Percentiles rank a stretch among this genome's conserved stretches.
Conservation (phyloP, 2,797 vertebrate genomes). For the Gymnothorax reevesii region DNA sequence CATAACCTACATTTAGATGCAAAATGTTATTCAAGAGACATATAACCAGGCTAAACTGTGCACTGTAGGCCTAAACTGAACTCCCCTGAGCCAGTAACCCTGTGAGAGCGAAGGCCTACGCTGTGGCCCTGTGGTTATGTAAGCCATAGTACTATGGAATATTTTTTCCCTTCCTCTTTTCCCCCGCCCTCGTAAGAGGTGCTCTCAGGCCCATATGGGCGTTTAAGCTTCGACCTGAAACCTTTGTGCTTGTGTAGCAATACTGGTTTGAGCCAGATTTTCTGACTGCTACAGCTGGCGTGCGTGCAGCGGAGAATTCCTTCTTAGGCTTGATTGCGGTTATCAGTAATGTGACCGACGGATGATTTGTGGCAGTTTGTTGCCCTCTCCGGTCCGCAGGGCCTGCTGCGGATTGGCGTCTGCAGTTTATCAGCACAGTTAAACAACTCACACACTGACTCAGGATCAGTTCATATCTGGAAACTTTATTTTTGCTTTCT, state of each 20-base stretch:
- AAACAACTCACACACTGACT: neutral
- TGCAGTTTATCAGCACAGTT: neutral
- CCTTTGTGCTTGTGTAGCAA: slow-evolving; percentile 12
- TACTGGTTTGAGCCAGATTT: slow-evolving; percentile 18
- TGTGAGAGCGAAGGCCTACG: neutral
- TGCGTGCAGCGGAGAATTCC: neutral
- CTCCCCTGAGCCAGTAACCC: slow-evolving; percentile 1
- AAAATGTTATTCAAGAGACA: neutral
- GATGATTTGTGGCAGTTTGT: neutral
- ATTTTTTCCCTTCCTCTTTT: neutral
- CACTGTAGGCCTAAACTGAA: neutral
- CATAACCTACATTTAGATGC: neutral
- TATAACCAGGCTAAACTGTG: neutral
- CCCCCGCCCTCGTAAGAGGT: neutral
- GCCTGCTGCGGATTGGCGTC: neutral
- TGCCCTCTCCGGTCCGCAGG: neutral
- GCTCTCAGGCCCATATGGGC: neutral
- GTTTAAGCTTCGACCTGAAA: neutral
- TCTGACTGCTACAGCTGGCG: neutral
- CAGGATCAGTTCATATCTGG: neutral
- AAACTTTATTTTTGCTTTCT: neutral
- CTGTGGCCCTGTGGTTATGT: neutral
- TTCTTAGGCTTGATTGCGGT: neutral
- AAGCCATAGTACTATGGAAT: slow-evolving; percentile 15
- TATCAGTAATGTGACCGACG: slow-evolving; percentile 17